Evolutionary conservation across 2,888 invertebrate species (phyloP).

Genomic region (Smittia sp.): DNA sequence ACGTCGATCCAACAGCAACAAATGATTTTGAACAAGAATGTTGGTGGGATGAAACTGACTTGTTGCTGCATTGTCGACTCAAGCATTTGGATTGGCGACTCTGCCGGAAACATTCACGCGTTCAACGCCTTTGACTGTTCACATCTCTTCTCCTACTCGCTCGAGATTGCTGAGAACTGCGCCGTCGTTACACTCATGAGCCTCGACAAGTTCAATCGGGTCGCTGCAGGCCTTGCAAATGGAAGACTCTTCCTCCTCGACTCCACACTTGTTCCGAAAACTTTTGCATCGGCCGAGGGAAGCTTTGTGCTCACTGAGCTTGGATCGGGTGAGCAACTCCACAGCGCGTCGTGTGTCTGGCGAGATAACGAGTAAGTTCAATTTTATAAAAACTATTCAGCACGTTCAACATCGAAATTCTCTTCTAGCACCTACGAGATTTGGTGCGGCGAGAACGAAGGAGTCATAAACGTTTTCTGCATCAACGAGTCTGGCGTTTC

Average conservation of each 20-base stretch:
- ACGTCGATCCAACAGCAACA: constrained; percentile 44
- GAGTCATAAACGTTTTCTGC: constrained; percentile 74
- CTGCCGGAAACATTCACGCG: constrained; percentile 77
- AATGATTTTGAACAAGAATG: constrained; percentile 24
- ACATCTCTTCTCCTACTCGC: constrained; percentile 61
- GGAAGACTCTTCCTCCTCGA: constrained; percentile 74
- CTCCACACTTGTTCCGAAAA: constrained; percentile 59
- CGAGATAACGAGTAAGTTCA: constrained; percentile 44
- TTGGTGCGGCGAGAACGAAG: constrained; percentile 86
- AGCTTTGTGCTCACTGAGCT: constrained; percentile 76
- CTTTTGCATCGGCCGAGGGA: constrained; percentile 66
- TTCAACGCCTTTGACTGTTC: constrained; percentile 64
- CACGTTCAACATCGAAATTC: constrained; percentile 22
- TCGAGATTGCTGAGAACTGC: constrained; percentile 66
- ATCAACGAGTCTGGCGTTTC: constrained; percentile 69
- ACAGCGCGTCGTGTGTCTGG: constrained; percentile 64
- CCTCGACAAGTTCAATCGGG: constrained; percentile 65
- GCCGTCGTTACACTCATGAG: constrained; percentile 68
- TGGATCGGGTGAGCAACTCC: constrained; percentile 66
- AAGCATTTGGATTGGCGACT: constrained; percentile 88
- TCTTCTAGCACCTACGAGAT: constrained; percentile 62
- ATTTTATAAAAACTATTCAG: no score
- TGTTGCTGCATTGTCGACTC: constrained; percentile 74
- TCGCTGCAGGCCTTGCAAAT: constrained; percentile 78
- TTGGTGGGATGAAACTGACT: constrained; percentile 58